Evolutionary conservation across 2,888 invertebrate genomes (phyloP), one percentile per base, ranked within the genome.

Genomic region (Steinernema scapterisci): DNA sequence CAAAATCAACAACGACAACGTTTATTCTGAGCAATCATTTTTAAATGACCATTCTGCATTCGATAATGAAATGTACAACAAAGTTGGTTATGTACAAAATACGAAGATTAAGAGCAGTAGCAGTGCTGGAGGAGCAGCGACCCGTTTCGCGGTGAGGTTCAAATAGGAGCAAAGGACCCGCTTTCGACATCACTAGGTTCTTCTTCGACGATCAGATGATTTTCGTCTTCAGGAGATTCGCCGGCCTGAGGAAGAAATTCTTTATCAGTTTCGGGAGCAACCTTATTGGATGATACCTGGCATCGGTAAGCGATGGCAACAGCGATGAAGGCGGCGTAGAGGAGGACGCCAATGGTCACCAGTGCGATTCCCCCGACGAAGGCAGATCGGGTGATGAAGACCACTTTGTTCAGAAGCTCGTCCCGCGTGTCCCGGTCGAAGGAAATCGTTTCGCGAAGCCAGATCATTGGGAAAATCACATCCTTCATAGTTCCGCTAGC

Each of bases 371-470:
- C 78, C 19, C 75, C 74, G 31, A 80, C 77, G 43, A 25, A 75
- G 3, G 70, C 44, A 9, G 1, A 11, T 3, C 25, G 72, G 45
- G 76, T 78, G 48, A 76, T 75, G 25, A 54, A 16, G 72, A 63
- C 70, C 2, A 78, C 70, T 44, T 73, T 45, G 25, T 78, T 71
- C 13, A 51, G 38, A 27, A 86, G 77, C 52, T 84, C 80, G 45
- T 78, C 82, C 7, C 80, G 75, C 7, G 86, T 86, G 23, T 74
- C 82, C 7, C 77, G 54, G 72, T 86, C 86, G 72, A 85, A 82
- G 19, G 73, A 73, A 2, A 82, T 84, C 16, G 85, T 82, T 74
- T 86, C 86, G 73, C 86, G 86, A 76, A 86, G 80, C 86, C 86
- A 86, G 46, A 86, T 76, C 25, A 86, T 80, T 6, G 86, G 86